Base-by-base conservation (phyloP, 2,888 invertebrate species). In the Drosophila mercatorum region DNA sequence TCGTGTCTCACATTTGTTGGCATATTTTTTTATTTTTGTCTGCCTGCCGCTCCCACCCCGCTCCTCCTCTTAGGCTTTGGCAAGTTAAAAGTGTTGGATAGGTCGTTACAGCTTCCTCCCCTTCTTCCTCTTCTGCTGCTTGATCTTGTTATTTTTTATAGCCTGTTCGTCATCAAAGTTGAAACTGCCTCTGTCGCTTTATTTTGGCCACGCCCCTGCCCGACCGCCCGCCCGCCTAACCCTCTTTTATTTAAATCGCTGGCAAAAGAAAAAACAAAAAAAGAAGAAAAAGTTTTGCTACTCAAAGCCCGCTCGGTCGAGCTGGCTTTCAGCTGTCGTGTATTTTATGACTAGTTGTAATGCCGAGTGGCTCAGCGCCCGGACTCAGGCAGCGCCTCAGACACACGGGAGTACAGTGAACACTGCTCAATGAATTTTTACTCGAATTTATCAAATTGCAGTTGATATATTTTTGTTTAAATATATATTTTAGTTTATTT, bases 231-330 rank as follows among this genome's bases (percentile, higher is more conserved):
- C 14, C 41, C 8, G 38, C n/a, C 22, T 11, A 44, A 12, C 31
- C 46, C 12, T 8, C 72, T 81, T 86, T 76, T 77, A 86, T 88
- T 84, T 87, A 87, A 87, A 90, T 89, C 87, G 88, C 17, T 34
- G 17, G 31, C 28, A 47, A 87, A 84, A 52, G 14, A 22, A 22
- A 22, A 22, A 22, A 22, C 2, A 22, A 2, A 52, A 26, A 17
- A 17, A 17, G 17, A 17, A 17, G 17, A 17, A 17, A 17, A 77
- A 70, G 69, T 80, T 85, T 62, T 34, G 28, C 31, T 17, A 22
- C 55, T 28, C 58, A 58, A 22, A 46, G 47, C 55, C 8, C 56
- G 36, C 34, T 53, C 17, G 22, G 38, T 41, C 14, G 51, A 28
- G 47, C 22, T 38, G 67, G 81, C 73, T 75, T 69, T 72, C 69